Percentiles rank a stretch among this genome's conserved stretches.
These are phyloP conservation scores for Drosophila varians DNA, from an alignment of 1,140 invertebrate species.

Conservation along the genomic window DNA sequence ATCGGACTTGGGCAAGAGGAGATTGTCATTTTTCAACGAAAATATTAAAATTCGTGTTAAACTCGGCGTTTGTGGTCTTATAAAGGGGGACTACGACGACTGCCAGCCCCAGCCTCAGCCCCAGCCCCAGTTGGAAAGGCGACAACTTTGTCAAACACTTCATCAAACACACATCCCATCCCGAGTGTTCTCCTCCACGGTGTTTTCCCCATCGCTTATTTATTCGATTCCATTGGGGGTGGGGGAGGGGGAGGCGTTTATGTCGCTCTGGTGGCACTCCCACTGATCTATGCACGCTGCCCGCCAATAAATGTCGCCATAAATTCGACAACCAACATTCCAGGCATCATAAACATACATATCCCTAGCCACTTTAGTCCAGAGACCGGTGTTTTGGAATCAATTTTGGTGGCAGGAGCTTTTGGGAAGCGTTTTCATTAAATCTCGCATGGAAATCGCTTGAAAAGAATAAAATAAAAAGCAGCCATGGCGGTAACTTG, in stretches of 20 bases:
- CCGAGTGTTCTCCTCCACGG: conserved; percentile 46
- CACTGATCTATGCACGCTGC: conserved; percentile 66
- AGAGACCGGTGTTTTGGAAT: no score
- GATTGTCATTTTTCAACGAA: conserved; percentile 71
- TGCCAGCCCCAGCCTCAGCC: conserved; percentile 24
- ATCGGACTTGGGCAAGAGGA: conserved; percentile 25
- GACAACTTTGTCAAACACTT: conserved; percentile 79
- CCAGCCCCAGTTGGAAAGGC: conserved; percentile 42
- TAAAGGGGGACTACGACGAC: conserved; percentile 44
- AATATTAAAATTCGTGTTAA: conserved; percentile 77
- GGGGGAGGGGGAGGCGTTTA: conserved; percentile 45
- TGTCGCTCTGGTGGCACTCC: conserved; percentile 65
- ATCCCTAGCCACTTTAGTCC: conserved; percentile 54
- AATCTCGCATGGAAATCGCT: neutral
- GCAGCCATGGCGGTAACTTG: conserved; percentile 59
- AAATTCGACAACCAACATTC: conserved; percentile 63
- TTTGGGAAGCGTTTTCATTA: neutral
- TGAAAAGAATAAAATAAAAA: conserved; percentile 22
- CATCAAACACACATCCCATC: conserved; percentile 75
- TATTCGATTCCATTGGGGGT: conserved; percentile 27
- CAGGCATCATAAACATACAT: conserved; percentile 70
- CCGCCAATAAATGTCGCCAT: conserved; percentile 78
- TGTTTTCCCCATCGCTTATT: conserved; percentile 38
- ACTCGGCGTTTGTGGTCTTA: conserved; percentile 73
- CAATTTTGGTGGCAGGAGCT: neutral